These are phyloP conservation scores for Desmophyllum pertusum DNA, from an alignment of 92 coral and sea anemone species.

Conservation along the genomic window DNA sequence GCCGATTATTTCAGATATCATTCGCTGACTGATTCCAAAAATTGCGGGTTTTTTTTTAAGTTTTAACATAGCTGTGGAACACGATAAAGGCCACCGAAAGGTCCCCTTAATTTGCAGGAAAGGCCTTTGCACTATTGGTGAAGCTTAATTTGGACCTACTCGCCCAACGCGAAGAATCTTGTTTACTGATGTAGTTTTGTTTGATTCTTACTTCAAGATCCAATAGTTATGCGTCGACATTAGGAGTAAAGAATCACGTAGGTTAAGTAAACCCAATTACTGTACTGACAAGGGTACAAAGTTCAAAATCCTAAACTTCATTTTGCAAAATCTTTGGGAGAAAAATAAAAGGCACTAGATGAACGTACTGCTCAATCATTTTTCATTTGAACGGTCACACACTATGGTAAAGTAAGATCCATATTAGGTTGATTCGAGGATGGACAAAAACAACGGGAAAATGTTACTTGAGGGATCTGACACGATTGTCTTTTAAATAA, in stretches of 20 bases:
- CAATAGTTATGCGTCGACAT: neutral
- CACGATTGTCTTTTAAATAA: too few species aligned
- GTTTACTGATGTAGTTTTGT: neutral
- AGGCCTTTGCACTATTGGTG: neutral
- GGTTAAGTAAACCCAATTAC: too few species aligned
- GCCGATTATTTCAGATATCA: neutral
- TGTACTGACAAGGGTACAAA: too few species aligned
- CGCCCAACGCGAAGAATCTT: neutral
- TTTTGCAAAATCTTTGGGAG: too few species aligned
- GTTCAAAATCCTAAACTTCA: too few species aligned
- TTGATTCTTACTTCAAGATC: neutral
- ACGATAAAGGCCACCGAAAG: neutral
- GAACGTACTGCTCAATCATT: too few species aligned
- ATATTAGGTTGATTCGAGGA: too few species aligned
- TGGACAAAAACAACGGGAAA: too few species aligned
- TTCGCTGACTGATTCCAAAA: neutral
- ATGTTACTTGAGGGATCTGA: too few species aligned
- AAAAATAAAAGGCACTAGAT: too few species aligned
- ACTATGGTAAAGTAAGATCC: too few species aligned
- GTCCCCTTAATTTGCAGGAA: neutral
- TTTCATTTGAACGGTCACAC: too few species aligned
- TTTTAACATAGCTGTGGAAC: neutral
- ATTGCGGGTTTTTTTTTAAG: neutral
- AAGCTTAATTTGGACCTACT: neutral
- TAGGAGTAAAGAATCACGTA: neutral